A percentile compares a stretch with the other conserved stretches of the same genome.
These are phyloP conservation scores for Drosophila pseudoananassae DNA, from an alignment of 1,140 invertebrate genomes.

Conservation along the genomic window DNA sequence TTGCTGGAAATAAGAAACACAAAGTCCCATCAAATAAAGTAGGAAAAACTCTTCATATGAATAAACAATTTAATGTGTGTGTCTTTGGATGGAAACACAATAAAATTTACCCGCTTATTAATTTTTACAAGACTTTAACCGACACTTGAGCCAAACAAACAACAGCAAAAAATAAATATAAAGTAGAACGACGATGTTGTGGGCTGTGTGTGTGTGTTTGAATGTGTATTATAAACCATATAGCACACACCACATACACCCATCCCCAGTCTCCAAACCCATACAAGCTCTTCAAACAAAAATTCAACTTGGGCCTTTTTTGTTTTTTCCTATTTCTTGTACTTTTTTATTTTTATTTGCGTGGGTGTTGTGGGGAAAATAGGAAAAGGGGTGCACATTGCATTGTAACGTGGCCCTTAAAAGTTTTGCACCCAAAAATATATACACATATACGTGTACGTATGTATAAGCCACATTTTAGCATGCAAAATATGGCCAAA, in stretches of 20 bases:
- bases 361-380: constrained; percentile 9
- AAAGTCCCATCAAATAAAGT: constrained; percentile 40
- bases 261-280: not conserved
- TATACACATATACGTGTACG: constrained; percentile 31
- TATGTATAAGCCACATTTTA: constrained; percentile 59
- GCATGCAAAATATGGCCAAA: constrained; percentile 71
- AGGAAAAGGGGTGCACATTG: not conserved
- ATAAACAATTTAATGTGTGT: constrained; percentile 55
- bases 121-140: constrained; percentile 79
- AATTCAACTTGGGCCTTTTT: constrained; percentile 56
- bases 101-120: constrained; percentile 81
- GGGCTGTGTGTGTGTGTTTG: constrained; percentile 33
- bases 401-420: constrained; percentile 36
- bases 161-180: constrained; percentile 5
- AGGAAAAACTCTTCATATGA: constrained; percentile 65
- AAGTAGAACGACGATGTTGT: constrained; percentile 22
- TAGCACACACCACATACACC: not conserved
- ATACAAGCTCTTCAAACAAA: constrained; percentile 67
- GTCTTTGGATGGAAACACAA: constrained; percentile 61
- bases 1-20: constrained; percentile 46
- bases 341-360: constrained; percentile 27
- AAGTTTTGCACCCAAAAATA: constrained; percentile 50
- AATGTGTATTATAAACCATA: constrained; percentile 36
- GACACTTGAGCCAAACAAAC: constrained; percentile 65
- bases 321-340: constrained; percentile 6